Evolutionary conservation across 2,888 invertebrate genomes (phyloP).

Genomic region (Lasioglossum marginatum): DNA sequence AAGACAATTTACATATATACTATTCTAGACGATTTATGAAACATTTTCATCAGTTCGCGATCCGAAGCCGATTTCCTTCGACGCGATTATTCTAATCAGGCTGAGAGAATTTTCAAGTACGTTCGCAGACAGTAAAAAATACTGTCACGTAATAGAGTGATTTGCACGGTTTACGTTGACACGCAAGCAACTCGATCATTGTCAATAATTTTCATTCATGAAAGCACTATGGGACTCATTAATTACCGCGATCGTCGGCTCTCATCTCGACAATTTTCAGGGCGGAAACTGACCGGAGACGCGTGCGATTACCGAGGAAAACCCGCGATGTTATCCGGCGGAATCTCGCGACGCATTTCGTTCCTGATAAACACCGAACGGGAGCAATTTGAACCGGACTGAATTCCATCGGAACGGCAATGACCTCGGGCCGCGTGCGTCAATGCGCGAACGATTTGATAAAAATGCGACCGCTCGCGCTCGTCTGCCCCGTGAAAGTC

Average conservation of each 20-base stretch:
- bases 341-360: neutral
- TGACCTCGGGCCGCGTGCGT: slow-evolving; percentile 62
- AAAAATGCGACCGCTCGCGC: slow-evolving; percentile 45
- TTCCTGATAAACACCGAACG: slow-evolving; percentile 9
- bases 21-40: neutral
- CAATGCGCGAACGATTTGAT: slow-evolving; percentile 55
- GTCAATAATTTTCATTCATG: neutral
- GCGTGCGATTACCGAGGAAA: neutral
- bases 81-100: neutral
- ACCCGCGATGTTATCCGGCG: neutral
- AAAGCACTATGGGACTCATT: neutral
- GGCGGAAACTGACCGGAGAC: neutral
- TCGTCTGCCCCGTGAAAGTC: slow-evolving; percentile 35
- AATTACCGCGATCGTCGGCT: neutral
- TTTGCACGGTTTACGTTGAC: neutral
- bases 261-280: neutral
- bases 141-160: neutral
- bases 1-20: neutral
- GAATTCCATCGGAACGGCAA: slow-evolving; percentile 51
- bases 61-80: neutral
- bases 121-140: neutral
- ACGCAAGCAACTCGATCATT: neutral
- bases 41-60: neutral
- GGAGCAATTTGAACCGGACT: slow-evolving; percentile 29
- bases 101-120: neutral